phyloP scores from a whole-genome alignment of 2,113 vertebrate genomes.

The Ciconia boyciana region DNA sequence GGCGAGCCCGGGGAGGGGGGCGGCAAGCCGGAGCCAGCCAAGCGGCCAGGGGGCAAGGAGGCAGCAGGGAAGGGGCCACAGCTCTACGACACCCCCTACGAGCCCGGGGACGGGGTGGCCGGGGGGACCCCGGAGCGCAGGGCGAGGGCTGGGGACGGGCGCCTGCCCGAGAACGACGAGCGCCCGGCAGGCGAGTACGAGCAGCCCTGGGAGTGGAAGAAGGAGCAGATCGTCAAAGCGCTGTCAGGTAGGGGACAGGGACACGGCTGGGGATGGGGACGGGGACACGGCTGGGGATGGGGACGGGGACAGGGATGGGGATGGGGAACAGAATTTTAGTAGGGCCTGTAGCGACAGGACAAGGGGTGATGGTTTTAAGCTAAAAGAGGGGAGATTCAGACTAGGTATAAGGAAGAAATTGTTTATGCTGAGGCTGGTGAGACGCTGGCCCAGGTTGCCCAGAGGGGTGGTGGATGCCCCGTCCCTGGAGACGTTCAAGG shows the following conservation, averaged over 20 bases:
- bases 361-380: neutral
- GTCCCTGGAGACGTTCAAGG: neutral
- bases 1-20: conserved; percentile 63
- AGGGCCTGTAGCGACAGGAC: neutral
- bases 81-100: conserved; percentile 75
- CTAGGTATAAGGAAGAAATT: neutral
- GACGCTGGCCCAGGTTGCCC: neutral
- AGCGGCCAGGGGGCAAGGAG: conserved; percentile 55
- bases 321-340: neutral
- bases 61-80: conserved; percentile 39
- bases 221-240: conserved; percentile 83
- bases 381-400: neutral
- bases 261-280: neutral
- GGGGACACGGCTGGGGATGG: neutral
- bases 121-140: neutral
- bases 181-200: conserved; percentile 81
- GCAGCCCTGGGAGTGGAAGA: conserved; percentile 91
- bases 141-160: neutral
- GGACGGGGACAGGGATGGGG: neutral
- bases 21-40: conserved; percentile 25
- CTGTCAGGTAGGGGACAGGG: conserved; percentile 77
- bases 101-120: neutral
- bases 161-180: conserved; percentile 74
- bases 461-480: neutral
- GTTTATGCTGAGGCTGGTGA: neutral